Base-by-base conservation (phyloP, 2,888 invertebrate species). In the Archaeoteleia sp. region DNA sequence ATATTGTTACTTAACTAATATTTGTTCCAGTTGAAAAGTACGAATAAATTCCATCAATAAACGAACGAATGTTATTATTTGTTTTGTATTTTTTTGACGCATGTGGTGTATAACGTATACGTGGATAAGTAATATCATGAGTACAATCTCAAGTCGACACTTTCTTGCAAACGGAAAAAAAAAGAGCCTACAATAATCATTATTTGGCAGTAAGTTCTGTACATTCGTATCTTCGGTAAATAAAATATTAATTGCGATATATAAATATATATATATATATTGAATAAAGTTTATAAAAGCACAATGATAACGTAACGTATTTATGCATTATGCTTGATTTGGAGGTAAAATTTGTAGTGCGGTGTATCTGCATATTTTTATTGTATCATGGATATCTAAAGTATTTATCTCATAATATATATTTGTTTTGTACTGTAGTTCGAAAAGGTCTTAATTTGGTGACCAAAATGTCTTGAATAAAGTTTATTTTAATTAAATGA, bases 1-100 rank as follows among this genome's bases (percentile, higher is more conserved):
- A 48, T 66, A 54, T 60, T 66, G 66, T 66, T 66, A 66, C 66
- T 66, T 66, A 66, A 66, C 58, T 66, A 66, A 66, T 66, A 66
- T 60, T 60, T 66, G 66, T 66, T 66, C 45, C 60, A 66, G 37
- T 66, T 54, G 49, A 49, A 58, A 46, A 53, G 29, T 58, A 51
- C 46, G 58, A 58, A 51, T 57, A 57, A 65, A 58, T n/a, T 58
- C 45, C 40, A 53, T 65, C 51, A 57, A 65, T 45, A 25, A 48
- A 45, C 35, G 35, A 53, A 53, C 17, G 30, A 34, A 34, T 46
- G 43, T 43, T 14, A 30, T 14, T 30, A 13, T 29, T 14, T 30
- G 10, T n/a, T 30, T 15, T 9, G 6, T 40, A 25, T 40, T 32
- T 13, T 40, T 32, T 40, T 45, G 17, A 29, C 46, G 25, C 30